A percentile compares a stretch with the other conserved stretches of the same genome.
These are phyloP conservation scores for Micronycteris hirsuta DNA, from an alignment of 2,113 vertebrate species.

Conservation along the genomic window DNA sequence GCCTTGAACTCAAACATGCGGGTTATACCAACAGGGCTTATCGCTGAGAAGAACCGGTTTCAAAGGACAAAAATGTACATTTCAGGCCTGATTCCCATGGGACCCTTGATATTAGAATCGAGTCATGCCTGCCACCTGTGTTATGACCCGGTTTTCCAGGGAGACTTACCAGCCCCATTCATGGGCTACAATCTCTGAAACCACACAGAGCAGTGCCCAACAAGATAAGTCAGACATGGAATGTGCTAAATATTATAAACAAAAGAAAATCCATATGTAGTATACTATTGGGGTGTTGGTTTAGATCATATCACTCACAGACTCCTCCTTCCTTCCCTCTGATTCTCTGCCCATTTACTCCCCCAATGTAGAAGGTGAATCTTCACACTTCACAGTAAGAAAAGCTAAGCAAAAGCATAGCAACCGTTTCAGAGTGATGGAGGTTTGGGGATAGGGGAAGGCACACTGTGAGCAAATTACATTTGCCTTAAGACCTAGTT, in stretches of 20 bases:
- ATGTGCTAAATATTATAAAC: background rate
- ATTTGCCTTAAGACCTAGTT: background rate
- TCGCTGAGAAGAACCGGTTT: no score
- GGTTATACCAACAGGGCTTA: no score
- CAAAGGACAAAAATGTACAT: no score
- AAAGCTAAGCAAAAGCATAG: background rate
- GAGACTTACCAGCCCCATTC: no score
- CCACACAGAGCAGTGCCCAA: no score
- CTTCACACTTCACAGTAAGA: background rate
- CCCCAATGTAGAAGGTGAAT: fast-evolving
- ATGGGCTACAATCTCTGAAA: no score
- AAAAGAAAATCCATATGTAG: background rate
- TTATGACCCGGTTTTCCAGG: no score
- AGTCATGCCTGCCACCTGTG: no score
- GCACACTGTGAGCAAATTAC: background rate
- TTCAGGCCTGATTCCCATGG: no score
- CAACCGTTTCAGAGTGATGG: background rate
- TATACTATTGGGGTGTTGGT: background rate
- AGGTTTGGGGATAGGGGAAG: background rate
- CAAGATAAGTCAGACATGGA: background rate
- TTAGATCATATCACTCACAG: background rate
- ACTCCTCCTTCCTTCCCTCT: background rate
- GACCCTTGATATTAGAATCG: no score
- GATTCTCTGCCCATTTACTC: background rate
- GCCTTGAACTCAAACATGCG: no score